Conservation (phyloP, 2,888 invertebrate species). For the Aethes cnicana region DNA sequence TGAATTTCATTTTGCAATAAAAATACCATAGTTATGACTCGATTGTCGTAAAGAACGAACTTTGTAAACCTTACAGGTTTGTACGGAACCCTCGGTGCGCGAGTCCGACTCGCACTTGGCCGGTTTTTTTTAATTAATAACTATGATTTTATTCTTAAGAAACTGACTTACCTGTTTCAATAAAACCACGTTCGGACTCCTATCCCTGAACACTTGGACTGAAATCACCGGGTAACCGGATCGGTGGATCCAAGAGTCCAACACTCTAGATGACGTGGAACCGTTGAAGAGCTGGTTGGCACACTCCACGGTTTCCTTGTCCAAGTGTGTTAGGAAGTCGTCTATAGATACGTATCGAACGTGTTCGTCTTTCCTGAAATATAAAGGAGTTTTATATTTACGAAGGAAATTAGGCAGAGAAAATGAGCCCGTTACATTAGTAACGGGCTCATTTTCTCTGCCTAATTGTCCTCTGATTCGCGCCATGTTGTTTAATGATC, state of each 20-base stretch:
- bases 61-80: too few species aligned
- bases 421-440: too few species aligned
- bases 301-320: slow-evolving; percentile 67
- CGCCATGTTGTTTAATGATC: too few species aligned
- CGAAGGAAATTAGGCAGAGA: too few species aligned
- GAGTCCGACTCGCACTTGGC: too few species aligned
- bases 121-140: background rate
- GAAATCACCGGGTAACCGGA: slow-evolving; percentile 85
- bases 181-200: slow-evolving; percentile 60
- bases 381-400: background rate
- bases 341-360: slow-evolving; percentile 59
- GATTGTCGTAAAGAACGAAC: too few species aligned
- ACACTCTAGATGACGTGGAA: slow-evolving; percentile 68
- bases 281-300: slow-evolving; percentile 69
- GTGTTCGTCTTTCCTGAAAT: slow-evolving; percentile 69
- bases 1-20: too few species aligned
- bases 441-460: too few species aligned
- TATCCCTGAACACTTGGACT: slow-evolving; percentile 70
- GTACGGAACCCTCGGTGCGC: too few species aligned
- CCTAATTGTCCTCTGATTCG: too few species aligned
- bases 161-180: slow-evolving; percentile 60
- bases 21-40: too few species aligned
- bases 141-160: background rate
- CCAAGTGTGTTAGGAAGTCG: slow-evolving; percentile 61
- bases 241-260: slow-evolving; percentile 85